Percentiles rank a stretch among this genome's conserved stretches.
Conservation (phyloP, 2,888 invertebrate genomes). For the Chrysopilus asiliformis region DNA sequence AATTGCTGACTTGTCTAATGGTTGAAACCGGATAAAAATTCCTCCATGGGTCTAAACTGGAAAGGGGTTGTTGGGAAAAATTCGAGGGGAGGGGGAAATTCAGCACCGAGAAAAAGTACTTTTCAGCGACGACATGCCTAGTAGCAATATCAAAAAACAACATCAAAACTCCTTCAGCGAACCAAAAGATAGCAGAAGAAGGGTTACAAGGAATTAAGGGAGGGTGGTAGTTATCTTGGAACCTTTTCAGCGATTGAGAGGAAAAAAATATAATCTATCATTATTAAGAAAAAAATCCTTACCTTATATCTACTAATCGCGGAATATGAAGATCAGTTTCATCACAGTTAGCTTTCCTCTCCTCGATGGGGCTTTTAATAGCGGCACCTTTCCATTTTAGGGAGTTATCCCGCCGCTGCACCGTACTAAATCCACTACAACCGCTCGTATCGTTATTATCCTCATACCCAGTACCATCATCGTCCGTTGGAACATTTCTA, state of each 20-base stretch:
- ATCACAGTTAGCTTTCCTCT: constrained; percentile 10
- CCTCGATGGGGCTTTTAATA: constrained; percentile 21
- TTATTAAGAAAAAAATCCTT: constrained; percentile 20
- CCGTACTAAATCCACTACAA: constrained; percentile 23
- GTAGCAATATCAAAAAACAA: no score
- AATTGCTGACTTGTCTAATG: no score
- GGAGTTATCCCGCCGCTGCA: constrained; percentile 22
- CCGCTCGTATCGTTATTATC: constrained; percentile 30
- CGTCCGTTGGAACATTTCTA: constrained; percentile 56
- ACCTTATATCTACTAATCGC: constrained; percentile 48
- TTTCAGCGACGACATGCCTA: no score
- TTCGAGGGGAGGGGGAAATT: no score
- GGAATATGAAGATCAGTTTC: constrained; percentile 55
- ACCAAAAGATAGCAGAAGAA: no score
- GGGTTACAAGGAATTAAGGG: no score
- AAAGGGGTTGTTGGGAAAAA: no score
- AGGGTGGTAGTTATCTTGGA: no score
- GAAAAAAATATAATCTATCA: background rate
- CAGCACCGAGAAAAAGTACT: no score
- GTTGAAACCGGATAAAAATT: no score
- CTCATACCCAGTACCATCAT: constrained; percentile 48
- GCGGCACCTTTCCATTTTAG: constrained; percentile 28
- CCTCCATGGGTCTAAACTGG: no score
- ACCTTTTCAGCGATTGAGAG: background rate
- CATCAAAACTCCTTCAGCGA: no score